phyloP scores from a whole-genome alignment of 2,888 invertebrate genomes.

The Tineola bisselliella region DNA sequence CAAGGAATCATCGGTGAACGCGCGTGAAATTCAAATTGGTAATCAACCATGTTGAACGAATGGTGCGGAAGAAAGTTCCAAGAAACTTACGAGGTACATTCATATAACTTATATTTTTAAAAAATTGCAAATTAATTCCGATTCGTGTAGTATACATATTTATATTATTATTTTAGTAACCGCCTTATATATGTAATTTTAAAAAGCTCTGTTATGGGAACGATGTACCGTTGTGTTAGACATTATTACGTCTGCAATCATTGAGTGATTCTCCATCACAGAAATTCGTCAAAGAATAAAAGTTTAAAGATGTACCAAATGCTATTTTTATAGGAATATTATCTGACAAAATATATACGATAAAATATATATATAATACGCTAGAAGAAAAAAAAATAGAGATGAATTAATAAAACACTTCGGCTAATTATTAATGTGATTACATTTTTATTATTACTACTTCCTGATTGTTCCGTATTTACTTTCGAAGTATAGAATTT shows the following conservation, averaged over 20 bases:
- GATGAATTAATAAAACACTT: too few species aligned
- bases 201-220: neutral
- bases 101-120: too few species aligned
- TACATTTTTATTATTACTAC: too few species aligned
- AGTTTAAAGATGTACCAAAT: neutral
- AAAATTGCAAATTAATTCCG: too few species aligned
- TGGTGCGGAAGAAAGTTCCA: constrained; percentile 53
- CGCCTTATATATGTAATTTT: neutral
- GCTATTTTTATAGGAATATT: too few species aligned
- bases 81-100: constrained; percentile 28
- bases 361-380: too few species aligned
- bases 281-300: neutral
- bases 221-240: constrained; percentile 3
- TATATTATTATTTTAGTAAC: neutral
- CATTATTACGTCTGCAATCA: neutral
- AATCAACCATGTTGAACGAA: constrained; percentile 63
- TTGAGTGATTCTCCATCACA: neutral
- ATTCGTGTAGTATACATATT: neutral
- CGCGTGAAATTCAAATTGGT: constrained; percentile 31
- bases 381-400: too few species aligned
- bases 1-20: constrained; percentile 32
- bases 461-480: too few species aligned
- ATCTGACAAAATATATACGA: too few species aligned
- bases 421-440: too few species aligned
- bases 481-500: too few species aligned